A percentile compares a stretch with the other conserved stretches of the same genome.
Evolutionary conservation across 1,140 invertebrate species (phyloP).

Genomic region (Drosophila melanogaster): DNA sequence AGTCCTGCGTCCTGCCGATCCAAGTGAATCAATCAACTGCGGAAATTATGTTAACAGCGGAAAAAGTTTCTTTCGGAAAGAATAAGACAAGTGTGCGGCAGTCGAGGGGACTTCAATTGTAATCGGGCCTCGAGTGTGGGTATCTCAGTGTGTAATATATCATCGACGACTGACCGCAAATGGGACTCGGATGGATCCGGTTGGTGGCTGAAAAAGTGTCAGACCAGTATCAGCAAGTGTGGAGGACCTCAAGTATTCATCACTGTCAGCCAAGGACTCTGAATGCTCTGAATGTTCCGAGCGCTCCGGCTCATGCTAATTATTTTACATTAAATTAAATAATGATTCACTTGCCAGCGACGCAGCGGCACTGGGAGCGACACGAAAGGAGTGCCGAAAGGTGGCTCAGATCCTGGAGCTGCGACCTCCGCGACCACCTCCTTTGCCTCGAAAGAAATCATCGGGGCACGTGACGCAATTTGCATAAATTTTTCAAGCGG

Average conservation of each 20-base stretch:
- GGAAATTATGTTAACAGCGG: constrained; percentile 81
- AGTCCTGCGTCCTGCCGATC: constrained; percentile 38
- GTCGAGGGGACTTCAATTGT: constrained; percentile 57
- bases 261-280: constrained; percentile 58
- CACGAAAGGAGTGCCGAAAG: constrained; percentile 58
- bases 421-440: background rate
- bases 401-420: constrained; percentile 22
- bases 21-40: constrained; percentile 80
- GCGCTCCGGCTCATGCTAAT: constrained; percentile 65
- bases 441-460: constrained; percentile 70
- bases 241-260: constrained; percentile 56
- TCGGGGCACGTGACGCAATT: constrained; percentile 84
- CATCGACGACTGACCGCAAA: constrained; percentile 76
- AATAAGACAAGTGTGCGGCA: constrained; percentile 49
- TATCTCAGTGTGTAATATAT: constrained; percentile 66
- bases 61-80: constrained; percentile 57
- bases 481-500: constrained; percentile 77
- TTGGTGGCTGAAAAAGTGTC: constrained; percentile 19
- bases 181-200: constrained; percentile 37
- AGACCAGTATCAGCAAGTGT: constrained; percentile 23
- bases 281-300: background rate
- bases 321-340: constrained; percentile 85
- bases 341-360: constrained; percentile 78
- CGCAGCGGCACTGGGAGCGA: background rate
- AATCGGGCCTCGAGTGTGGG: constrained; percentile 40